Percentiles rank a stretch among this genome's conserved stretches.
These are phyloP conservation scores for Hydroisotoma schaefferi DNA, from an alignment of 2,888 invertebrate species.

Conservation along the genomic window DNA sequence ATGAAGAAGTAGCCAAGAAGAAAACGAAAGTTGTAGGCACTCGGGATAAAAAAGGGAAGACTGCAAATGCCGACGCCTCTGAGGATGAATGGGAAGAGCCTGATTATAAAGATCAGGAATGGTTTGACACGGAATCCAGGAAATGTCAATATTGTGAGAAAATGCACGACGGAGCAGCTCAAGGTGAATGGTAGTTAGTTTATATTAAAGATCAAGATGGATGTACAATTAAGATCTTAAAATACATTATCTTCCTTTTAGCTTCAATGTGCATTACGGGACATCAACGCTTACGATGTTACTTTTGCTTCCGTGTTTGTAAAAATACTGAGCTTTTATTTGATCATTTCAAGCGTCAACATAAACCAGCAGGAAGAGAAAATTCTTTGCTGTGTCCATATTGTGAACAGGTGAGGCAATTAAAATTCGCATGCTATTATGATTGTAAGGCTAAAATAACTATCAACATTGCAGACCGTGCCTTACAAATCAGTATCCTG, in stretches of 20 bases:
- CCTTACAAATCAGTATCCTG: conserved; percentile 44
- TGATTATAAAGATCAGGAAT: conserved; percentile 22
- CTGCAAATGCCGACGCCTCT: neutral
- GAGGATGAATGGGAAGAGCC: conserved; percentile 24
- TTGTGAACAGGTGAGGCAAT: conserved; percentile 26
- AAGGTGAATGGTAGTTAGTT: conserved; percentile 4
- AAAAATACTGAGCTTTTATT: conserved; percentile 41
- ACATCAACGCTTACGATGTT: conserved; percentile 38
- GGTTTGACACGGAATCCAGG: conserved; percentile 27
- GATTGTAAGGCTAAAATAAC: no score
- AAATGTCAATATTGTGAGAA: conserved; percentile 29
- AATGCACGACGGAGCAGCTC: conserved; percentile 2
- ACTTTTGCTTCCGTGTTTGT: conserved; percentile 42
- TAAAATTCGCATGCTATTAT: neutral
- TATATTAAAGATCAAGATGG: neutral
- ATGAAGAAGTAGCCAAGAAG: neutral
- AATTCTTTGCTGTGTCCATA: conserved; percentile 35
- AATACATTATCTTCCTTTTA: neutral
- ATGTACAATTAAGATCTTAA: neutral
- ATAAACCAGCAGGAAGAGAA: conserved; percentile 35
- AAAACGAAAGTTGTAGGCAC: no score
- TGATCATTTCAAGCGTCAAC: conserved; percentile 32
- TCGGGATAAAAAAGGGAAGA: neutral
- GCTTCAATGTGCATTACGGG: conserved; percentile 23
- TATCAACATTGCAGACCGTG: no score